Evolutionary conservation across 2,797 vertebrate genomes (phyloP).

Genomic region (Periophthalmus magnuspinnatus): DNA sequence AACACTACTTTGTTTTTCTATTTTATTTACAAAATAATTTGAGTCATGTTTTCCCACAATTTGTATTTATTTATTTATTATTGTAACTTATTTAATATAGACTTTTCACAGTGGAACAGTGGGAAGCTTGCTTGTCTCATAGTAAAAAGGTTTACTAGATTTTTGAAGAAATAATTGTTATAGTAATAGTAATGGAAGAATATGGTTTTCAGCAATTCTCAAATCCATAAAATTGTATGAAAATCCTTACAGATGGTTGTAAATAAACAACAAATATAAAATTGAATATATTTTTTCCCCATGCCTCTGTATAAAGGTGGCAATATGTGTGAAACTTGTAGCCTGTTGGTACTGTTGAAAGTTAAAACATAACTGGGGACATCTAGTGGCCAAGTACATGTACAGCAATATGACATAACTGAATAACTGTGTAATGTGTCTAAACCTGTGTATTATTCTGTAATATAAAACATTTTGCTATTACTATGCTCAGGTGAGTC

Average conservation of each 20-base stretch:
- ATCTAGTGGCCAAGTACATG: slow-evolving; percentile 72
- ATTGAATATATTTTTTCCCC: background rate
- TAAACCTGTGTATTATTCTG: slow-evolving; percentile 5
- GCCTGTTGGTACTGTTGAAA: slow-evolving; percentile 24
- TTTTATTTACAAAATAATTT: background rate
- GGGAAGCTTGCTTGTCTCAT: background rate
- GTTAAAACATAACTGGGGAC: slow-evolving; percentile 73
- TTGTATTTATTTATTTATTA: no score
- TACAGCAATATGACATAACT: slow-evolving; percentile 31
- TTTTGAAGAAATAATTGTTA: background rate
- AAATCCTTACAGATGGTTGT: background rate
- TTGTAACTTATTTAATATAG: background rate
- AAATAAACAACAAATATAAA: no score
- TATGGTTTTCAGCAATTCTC: background rate
- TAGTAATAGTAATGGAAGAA: background rate
- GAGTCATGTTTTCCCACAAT: background rate
- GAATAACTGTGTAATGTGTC: slow-evolving; percentile 1
- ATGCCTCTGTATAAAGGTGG: background rate
- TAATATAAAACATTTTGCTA: slow-evolving; percentile 1
- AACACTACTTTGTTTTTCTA: background rate
- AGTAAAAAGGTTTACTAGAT: background rate
- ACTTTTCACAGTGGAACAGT: background rate
- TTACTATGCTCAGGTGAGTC: background rate
- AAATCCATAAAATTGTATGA: background rate
- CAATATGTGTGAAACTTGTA: background rate